These are phyloP conservation scores for Ceratosolen solmsi DNA, from an alignment of 1,140 invertebrate species.

Conservation along the genomic window DNA sequence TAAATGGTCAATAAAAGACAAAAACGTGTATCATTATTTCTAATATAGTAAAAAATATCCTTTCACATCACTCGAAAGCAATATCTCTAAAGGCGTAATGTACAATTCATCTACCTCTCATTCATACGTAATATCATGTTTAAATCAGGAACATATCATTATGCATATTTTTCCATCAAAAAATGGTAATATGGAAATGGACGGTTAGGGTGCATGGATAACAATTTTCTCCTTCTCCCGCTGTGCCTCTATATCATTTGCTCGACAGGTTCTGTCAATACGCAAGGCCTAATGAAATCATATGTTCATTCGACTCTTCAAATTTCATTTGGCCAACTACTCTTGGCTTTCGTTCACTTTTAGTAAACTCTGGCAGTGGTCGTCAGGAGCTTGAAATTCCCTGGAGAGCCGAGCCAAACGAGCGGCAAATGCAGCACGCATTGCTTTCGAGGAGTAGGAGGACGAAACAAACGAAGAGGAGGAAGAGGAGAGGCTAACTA, in stretches of 20 bases:
- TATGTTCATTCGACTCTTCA: slow-evolving; percentile 39
- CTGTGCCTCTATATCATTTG: neutral
- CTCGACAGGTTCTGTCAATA: neutral
- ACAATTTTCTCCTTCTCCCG: neutral
- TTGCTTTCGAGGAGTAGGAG: neutral
- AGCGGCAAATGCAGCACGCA: slow-evolving; percentile 41
- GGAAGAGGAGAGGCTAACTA: neutral
- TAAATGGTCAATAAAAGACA: too few species aligned
- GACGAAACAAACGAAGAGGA: neutral
- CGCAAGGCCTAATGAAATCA: slow-evolving; percentile 37
- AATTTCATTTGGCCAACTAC: slow-evolving; percentile 36
- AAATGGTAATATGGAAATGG: slow-evolving; percentile 44
- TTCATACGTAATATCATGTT: neutral
- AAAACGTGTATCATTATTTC: too few species aligned
- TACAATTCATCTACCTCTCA: neutral
- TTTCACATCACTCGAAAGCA: too few species aligned
- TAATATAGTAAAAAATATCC: neutral
- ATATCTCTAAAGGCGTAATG: neutral
- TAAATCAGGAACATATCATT: slow-evolving; percentile 14
- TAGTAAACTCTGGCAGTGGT: neutral
- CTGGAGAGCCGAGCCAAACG: slow-evolving; percentile 48
- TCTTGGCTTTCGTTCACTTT: neutral
- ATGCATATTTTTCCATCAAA: slow-evolving; percentile 32
- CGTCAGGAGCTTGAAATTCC: slow-evolving; percentile 8
- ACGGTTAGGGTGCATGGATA: neutral